Percentiles rank a stretch among this genome's conserved stretches.
Evolutionary conservation across 2,797 vertebrate species (phyloP).

Genomic region (Hylomyscus alleni): DNA sequence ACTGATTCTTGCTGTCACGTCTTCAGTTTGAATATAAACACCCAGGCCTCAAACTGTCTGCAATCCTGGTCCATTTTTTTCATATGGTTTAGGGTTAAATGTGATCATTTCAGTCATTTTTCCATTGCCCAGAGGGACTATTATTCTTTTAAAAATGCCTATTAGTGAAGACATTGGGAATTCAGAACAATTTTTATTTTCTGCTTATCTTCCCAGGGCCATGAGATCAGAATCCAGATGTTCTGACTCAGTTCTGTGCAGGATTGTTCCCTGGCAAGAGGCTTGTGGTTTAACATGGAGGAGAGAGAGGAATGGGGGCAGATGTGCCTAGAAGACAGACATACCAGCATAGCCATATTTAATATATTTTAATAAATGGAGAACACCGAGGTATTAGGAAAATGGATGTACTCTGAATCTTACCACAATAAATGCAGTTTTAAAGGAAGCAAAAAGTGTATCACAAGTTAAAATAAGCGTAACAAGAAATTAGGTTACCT

Average conservation of each 20-base stretch:
- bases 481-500: neutral
- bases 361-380: neutral
- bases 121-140: constrained; percentile 81
- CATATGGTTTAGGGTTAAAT: constrained; percentile 11
- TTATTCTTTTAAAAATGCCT: constrained; percentile 84
- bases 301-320: neutral
- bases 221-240: constrained; percentile 82
- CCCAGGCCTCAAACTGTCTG: neutral
- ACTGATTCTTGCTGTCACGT: constrained; percentile 41
- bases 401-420: neutral
- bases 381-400: neutral
- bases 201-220: constrained; percentile 84
- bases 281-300: neutral
- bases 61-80: neutral
- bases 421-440: neutral
- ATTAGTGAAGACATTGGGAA: constrained; percentile 82
- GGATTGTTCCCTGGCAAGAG: constrained; percentile 61
- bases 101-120: constrained; percentile 81
- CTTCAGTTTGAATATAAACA: neutral
- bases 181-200: constrained; percentile 82
- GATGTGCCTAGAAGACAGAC: neutral
- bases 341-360: fast-evolving
- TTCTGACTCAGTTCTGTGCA: constrained; percentile 59
- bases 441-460: constrained; percentile 6
- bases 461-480: neutral